Base-by-base conservation (phyloP, 2,113 vertebrate genomes). In the Maccullochella peelii region DNA sequence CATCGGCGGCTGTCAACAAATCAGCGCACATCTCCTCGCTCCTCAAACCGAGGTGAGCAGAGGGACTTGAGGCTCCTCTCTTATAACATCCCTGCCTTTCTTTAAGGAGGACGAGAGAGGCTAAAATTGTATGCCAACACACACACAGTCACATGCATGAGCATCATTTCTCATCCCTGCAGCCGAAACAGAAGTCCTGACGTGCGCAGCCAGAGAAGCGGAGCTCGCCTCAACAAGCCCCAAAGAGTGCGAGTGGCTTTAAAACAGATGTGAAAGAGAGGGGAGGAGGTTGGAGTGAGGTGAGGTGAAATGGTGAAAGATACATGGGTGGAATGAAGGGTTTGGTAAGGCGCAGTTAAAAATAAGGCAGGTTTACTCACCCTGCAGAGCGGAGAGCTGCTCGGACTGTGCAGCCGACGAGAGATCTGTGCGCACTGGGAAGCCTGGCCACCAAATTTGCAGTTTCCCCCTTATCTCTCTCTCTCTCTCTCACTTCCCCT, bases 371-470 rank as follows among this genome's bases (percentile, higher is more conserved):
- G 62, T 69, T 61, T 66, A 92, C 94, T 95, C 90, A 95, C 93
- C 91, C 76, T 90, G 82, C 79, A 40, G 85, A 86, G 89, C 73
- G 73, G 86, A 79, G 76, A 87, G 66, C 85, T 77, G 82, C 21
- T 81, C 82, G 80, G 89, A 88, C 81, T 73, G 59, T 88, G 90
- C 88, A 92, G 93, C 73, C 62, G 91, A 84, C 73, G 86, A 88
- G 69, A 91, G 87, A 65, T 86, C 65, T 74, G 86, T 83, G 87
- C 81, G 82, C 83, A 79, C 92, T 86, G 79, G 82, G 74, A 89
- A 90, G 82, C 86, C 88, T 79, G 84, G 79, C 63, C 66, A 83
- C 84, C 84, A 86, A 92, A 93, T 87, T 73, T 84, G 88, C 93
- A 84, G 90, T 79, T 86, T 44, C 21, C 40, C 54, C 82, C 49